phyloP scores from a whole-genome alignment of 2,113 vertebrate genomes.

The Arvicanthis niloticus region DNA sequence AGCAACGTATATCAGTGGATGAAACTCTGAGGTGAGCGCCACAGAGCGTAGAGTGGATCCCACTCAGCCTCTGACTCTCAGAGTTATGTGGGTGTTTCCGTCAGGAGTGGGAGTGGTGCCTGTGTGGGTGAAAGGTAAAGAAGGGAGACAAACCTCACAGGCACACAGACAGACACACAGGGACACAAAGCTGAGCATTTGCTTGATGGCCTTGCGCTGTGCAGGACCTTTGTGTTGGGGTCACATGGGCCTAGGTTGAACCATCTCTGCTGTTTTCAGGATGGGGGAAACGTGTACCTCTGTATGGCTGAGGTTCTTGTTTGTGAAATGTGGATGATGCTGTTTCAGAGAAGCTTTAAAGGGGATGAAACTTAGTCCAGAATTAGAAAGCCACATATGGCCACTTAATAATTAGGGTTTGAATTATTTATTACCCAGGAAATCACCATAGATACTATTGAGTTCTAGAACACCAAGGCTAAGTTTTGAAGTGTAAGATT shows the following conservation, averaged over 20 bases:
- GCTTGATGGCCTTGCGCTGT: neutral
- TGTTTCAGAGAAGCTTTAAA: neutral
- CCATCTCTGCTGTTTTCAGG: neutral
- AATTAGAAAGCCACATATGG: neutral
- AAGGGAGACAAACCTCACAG: neutral
- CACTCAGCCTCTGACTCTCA: neutral
- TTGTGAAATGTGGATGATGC: slow-evolving; percentile 46
- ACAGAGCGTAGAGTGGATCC: neutral
- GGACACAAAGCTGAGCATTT: neutral
- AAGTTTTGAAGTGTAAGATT: slow-evolving; percentile 50
- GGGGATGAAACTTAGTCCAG: slow-evolving; percentile 6
- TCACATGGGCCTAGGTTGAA: neutral
- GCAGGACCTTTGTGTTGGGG: neutral
- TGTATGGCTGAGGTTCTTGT: neutral
- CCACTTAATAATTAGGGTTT: slow-evolving; percentile 52
- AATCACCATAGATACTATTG: slow-evolving; percentile 20
- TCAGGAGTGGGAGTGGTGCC: neutral
- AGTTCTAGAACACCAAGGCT: neutral
- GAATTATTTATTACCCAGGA: neutral
- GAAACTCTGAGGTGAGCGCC: neutral
- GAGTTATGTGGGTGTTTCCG: neutral
- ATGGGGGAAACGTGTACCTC: neutral
- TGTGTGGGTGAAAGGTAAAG: neutral
- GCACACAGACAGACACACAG: neutral
- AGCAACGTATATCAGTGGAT: neutral